Percentiles rank a stretch among this genome's conserved stretches.
Evolutionary conservation across 2,113 vertebrate species (phyloP).

Genomic region (Tragelaphus strepsiceros): DNA sequence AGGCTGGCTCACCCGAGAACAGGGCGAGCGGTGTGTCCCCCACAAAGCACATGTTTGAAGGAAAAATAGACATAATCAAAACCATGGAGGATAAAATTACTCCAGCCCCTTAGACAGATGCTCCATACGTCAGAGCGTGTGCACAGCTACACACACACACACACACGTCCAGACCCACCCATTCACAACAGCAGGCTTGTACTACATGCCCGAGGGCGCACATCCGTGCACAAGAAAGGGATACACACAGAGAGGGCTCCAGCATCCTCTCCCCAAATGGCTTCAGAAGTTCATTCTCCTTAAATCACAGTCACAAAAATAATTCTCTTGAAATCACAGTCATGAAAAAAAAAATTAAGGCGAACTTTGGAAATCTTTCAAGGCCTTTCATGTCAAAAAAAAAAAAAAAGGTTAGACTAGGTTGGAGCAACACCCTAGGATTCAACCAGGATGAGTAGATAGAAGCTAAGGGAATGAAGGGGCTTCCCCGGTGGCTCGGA

Average conservation of each 20-base stretch:
- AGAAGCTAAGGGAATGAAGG: not conserved
- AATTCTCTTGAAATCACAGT: not conserved
- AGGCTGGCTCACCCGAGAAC: slow-evolving; percentile 47
- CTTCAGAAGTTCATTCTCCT: not conserved
- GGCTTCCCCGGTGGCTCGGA: not conserved
- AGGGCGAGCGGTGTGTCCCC: slow-evolving; percentile 6
- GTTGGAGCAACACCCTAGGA: not conserved
- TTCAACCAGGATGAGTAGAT: not conserved
- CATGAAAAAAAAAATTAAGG: not conserved
- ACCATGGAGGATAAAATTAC: slow-evolving; percentile 36
- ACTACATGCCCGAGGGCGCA: rapidly evolving
- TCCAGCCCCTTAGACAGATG: not conserved
- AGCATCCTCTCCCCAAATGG: not conserved
- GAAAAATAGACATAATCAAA: slow-evolving; percentile 15
- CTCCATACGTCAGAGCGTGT: rapidly evolving
- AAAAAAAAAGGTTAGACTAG: not conserved
- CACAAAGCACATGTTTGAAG: slow-evolving; percentile 68
- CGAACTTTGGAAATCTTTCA: not conserved
- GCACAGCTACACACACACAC: too few species aligned
- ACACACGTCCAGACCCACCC: not conserved
- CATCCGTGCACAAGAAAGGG: rapidly evolving
- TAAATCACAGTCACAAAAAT: not conserved
- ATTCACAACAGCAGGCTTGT: not conserved
- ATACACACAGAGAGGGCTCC: rapidly evolving
- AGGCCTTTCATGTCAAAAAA: not conserved